phyloP scores from a whole-genome alignment of 2,797 vertebrate species.

The Prunella strophiata region DNA sequence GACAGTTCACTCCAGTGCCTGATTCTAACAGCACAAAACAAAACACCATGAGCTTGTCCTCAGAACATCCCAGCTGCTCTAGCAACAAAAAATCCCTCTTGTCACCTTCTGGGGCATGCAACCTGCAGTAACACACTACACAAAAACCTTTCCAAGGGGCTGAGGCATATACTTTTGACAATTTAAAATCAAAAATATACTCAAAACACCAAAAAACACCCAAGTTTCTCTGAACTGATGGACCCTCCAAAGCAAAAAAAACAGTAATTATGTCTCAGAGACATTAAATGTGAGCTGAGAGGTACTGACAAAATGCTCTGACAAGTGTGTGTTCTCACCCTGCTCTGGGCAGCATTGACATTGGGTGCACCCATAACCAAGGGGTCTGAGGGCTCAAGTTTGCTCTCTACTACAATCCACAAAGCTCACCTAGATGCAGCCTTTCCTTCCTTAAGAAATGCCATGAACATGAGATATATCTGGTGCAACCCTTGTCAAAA shows the following conservation, averaged over 20 bases:
- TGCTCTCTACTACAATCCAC: not conserved
- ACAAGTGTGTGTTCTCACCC: not conserved
- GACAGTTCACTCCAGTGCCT: not conserved
- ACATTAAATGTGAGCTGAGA: rapidly evolving
- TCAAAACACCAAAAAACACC: not conserved
- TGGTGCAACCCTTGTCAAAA: not conserved
- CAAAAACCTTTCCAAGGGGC: not conserved
- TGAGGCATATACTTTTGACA: not conserved
- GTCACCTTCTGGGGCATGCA: not conserved
- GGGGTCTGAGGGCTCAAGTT: not conserved
- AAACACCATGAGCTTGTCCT: not conserved
- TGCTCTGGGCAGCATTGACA: not conserved
- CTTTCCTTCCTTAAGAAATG: not conserved
- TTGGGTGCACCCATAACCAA: not conserved
- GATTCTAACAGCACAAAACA: not conserved
- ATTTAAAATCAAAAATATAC: not conserved
- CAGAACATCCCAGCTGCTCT: not conserved
- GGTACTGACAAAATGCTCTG: not conserved
- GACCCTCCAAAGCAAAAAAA: not conserved
- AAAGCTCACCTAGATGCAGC: not conserved
- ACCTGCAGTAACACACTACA: rapidly evolving
- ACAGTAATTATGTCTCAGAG: not conserved
- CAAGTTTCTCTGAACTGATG: not conserved
- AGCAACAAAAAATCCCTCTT: not conserved
- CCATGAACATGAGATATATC: not conserved